Conservation (phyloP, 2,888 invertebrate species). For the Xylota segnis region DNA sequence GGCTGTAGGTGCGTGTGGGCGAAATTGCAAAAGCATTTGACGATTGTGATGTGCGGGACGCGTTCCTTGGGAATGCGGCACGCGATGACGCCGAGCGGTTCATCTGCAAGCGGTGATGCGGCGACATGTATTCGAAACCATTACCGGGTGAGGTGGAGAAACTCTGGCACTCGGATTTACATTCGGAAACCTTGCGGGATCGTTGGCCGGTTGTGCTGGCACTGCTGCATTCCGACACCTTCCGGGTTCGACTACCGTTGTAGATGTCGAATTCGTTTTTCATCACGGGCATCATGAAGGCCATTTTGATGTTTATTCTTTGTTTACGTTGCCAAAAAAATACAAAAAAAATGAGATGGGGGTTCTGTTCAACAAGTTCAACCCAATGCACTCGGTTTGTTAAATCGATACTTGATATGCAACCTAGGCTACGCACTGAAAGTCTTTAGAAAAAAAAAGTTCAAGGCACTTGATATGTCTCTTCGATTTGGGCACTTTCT, state of each 20-base stretch:
- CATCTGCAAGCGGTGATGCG: constrained; percentile 84
- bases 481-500: constrained; percentile 48
- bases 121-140: constrained; percentile 85
- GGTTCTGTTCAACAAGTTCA: constrained; percentile 39
- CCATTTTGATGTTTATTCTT: constrained; percentile 86
- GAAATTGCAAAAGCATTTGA: constrained; percentile 86
- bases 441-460: constrained; percentile 39
- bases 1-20: constrained; percentile 85
- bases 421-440: constrained; percentile 24
- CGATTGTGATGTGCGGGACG: constrained; percentile 87
- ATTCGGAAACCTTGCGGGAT: constrained; percentile 88
- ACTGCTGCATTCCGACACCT: constrained; percentile 90
- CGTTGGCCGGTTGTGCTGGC: constrained; percentile 83
- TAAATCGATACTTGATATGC: constrained; percentile 55
- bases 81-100: constrained; percentile 85
- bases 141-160: constrained; percentile 88
- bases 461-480: constrained; percentile 69
- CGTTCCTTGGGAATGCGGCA: constrained; percentile 86
- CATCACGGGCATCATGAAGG: constrained; percentile 98
- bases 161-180: constrained; percentile 87
- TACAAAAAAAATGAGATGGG: constrained; percentile 4
- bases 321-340: constrained; percentile 19
- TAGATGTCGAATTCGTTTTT: constrained; percentile 97
- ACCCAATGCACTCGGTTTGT: constrained; percentile 13
- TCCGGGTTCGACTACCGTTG: constrained; percentile 90